Base-by-base conservation (phyloP, 2,113 vertebrate genomes). In the Passer montanus region DNA sequence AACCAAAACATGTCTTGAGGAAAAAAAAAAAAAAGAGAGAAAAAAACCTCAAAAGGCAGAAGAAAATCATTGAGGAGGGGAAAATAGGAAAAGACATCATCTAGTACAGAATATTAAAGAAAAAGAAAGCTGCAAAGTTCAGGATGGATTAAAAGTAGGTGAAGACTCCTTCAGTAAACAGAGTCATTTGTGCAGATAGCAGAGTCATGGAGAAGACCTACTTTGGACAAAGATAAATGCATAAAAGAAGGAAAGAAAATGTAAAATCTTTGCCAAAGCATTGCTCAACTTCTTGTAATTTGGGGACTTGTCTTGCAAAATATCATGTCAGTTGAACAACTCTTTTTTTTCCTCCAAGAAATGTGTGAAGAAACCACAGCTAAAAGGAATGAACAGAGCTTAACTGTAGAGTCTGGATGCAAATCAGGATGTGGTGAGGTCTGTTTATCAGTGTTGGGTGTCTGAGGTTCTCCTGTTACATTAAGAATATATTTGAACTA, bases 401-500 rank as follows among this genome's bases (percentile, higher is more conserved):
- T 88, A 93, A 59, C 43, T 91, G 23, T 15, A 46, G 37, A 90
- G 56, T 80, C 52, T 85, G 82, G 39, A 88, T 70, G 41, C 19
- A 55, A 77, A 86, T 83, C 93, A 95, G 91, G 91, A 95, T 95
- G 93, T 95, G 87, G 90, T 94, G 67, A 96, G 59, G 27, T 82
- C 90, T 96, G 90, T 96, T 95, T 94, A 94, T 95, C 85, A 68
- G 44, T 76, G 55, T 91, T 2, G 0, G 24, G 41, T 83, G 73
- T 76, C 87, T 92, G 73, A 72, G 84, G 55, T 63, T 91, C 81
- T 95, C 81, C 55, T 83, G 10, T 94, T 94, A 90, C 87, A 87
- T 47, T 74, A 46, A 91, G 55, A 27, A 74, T 83, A 47, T 70
- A 59, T 13, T 85, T 91, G 82, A 90, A 94, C 58, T 39, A 88